Conservation (phyloP, 2,113 vertebrate species). For the Donacobius atricapilla region DNA sequence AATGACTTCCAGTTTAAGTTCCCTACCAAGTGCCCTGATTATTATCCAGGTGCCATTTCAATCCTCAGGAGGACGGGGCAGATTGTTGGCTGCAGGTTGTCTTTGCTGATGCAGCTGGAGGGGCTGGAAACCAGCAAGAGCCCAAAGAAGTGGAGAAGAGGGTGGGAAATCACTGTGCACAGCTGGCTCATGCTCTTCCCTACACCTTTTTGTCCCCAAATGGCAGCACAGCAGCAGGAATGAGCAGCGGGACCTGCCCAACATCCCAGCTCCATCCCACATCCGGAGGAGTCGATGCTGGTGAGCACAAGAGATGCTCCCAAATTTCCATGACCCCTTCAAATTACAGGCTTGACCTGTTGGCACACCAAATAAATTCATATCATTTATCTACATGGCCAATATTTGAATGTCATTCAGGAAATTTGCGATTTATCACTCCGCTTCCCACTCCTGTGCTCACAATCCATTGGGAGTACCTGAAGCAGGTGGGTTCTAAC, state of each 20-base stretch:
- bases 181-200: not conserved
- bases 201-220: fast-evolving
- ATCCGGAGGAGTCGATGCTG: fast-evolving
- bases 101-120: not conserved
- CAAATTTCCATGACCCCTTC: not conserved
- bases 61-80: not conserved
- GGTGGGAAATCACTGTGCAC: not conserved
- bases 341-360: not conserved
- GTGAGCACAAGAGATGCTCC: not conserved
- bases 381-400: fast-evolving
- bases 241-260: not conserved
- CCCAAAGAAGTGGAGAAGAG: not conserved
- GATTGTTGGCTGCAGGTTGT: not conserved
- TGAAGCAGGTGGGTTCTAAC: not conserved
- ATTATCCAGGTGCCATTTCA: conserved; percentile 48
- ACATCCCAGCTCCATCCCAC: fast-evolving
- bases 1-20: conserved; percentile 61
- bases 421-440: not conserved
- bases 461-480: not conserved
- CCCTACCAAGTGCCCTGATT: conserved; percentile 44
- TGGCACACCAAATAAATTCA: not conserved
- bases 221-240: not conserved
- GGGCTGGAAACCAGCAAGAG: not conserved
- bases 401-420: not conserved
- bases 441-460: not conserved